phyloP scores from a whole-genome alignment of 2,888 invertebrate genomes.

The Drosophila leonis region DNA sequence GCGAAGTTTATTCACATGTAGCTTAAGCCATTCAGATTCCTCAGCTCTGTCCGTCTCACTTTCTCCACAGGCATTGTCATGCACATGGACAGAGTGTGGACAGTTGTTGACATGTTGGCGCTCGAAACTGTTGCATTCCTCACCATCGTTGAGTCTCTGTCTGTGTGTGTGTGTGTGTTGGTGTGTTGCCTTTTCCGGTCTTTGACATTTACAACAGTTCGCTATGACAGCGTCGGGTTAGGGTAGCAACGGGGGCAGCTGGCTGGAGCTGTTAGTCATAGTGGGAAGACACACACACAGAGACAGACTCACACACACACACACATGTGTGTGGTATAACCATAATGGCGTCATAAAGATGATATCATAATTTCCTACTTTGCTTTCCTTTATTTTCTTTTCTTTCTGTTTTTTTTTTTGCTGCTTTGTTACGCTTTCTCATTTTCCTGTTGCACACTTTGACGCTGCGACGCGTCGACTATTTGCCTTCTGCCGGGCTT shows the following conservation, averaged over 20 bases:
- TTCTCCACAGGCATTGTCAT: slow-evolving; percentile 18
- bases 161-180: slow-evolving; percentile 16
- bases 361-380: slow-evolving; percentile 77
- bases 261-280: slow-evolving; percentile 59
- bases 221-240: slow-evolving; percentile 43
- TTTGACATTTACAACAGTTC: slow-evolving; percentile 76
- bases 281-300: slow-evolving; percentile 14
- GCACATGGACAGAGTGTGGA: slow-evolving; percentile 45
- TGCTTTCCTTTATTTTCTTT: slow-evolving; percentile 50
- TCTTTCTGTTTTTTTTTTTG: slow-evolving; percentile 11
- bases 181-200: slow-evolving; percentile 66
- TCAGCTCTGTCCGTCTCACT: not conserved
- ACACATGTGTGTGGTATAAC: slow-evolving; percentile 41
- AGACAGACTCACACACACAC: slow-evolving; percentile 21
- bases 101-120: slow-evolving; percentile 55
- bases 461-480: slow-evolving; percentile 37
- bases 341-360: slow-evolving; percentile 78
- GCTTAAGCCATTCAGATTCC: slow-evolving; percentile 18
- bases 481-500: slow-evolving; percentile 51
- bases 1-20: not conserved
- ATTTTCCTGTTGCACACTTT: slow-evolving; percentile 54
- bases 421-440: slow-evolving; percentile 40
- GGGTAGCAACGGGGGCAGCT: slow-evolving; percentile 9
- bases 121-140: slow-evolving; percentile 74
- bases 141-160: slow-evolving; percentile 11